Evolutionary conservation across 2,888 invertebrate genomes (phyloP), one percentile per base, ranked within the genome.

Genomic region (Fragum fragum): DNA sequence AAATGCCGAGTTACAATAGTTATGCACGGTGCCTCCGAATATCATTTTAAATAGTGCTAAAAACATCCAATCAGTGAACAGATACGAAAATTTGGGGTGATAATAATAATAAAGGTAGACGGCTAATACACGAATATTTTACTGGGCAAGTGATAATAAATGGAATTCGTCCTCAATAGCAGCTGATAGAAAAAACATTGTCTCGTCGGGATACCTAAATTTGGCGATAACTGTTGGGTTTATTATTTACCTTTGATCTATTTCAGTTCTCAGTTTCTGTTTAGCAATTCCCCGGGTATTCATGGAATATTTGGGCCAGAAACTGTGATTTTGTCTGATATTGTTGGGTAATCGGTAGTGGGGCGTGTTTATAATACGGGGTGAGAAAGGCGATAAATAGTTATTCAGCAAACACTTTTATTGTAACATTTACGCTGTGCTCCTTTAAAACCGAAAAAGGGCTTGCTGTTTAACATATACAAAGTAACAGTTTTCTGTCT

Each of bases 351-450:
- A 63, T 63, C 63, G 32, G 16, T 18, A 16, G 21, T 14, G 28
- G 21, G 21, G 63, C 63, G 63, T 63, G 63, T 36, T 32, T 28
- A 63, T 32, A 63, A 63, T 36, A 36, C 32, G 3, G 14, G 14
- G 32, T 28, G 63, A 18, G 63, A 63, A n/a, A 36, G 16, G 23
- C 63, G 63, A 63, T 36, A 63, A 32, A 63, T 63, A 18, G 32
- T 63, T 63, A 14, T 16, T 36, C 11, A 63, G 18, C 63, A 63
- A 63, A 63, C 63, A 63, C 63, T 36, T 63, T 63, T 63, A 63
- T 63, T 63, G 32, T 18, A 18, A 63, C 5, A 63, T 63, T 63
- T 63, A 63, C 63, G 63, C 63, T 11, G 32, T 63, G 14, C n/a
- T 32, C 18, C 36, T 14, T 32, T 29, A 21, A 63, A 63, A 2